phyloP scores from a whole-genome alignment of 2,113 vertebrate species.

The Zingel zingel region DNA sequence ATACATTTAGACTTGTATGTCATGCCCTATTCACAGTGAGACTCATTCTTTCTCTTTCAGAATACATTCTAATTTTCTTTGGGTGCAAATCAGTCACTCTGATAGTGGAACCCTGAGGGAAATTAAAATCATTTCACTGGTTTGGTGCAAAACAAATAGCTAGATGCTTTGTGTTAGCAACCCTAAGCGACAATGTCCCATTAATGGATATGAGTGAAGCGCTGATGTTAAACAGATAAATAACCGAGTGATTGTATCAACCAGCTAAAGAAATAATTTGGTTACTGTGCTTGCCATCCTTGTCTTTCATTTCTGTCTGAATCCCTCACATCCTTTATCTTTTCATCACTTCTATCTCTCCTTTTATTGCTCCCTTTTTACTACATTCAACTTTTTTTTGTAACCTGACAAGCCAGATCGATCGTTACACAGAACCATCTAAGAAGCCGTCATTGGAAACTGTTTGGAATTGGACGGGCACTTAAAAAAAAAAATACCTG shows the following conservation, averaged over 20 bases:
- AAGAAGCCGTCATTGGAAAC: too few species aligned
- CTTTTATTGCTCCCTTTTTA: background rate
- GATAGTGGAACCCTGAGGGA: background rate
- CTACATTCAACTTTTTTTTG: background rate
- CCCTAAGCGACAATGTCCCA: background rate
- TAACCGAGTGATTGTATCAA: background rate
- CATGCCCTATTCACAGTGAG: constrained; percentile 37
- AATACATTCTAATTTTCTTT: background rate
- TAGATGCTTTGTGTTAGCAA: background rate
- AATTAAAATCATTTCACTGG: background rate
- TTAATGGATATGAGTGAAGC: background rate
- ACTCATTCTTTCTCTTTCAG: constrained; percentile 29
- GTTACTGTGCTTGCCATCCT: background rate
- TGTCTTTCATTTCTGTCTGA: background rate
- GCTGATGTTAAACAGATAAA: constrained; percentile 15
- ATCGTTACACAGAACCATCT: too few species aligned
- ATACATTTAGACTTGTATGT: constrained; percentile 32
- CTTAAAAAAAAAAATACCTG: too few species aligned
- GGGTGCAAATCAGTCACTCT: background rate
- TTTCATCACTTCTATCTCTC: background rate
- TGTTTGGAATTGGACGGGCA: too few species aligned
- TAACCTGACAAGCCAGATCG: too few species aligned
- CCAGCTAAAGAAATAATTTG: background rate
- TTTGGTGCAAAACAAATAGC: constrained; percentile 4
- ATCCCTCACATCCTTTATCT: too few species aligned